phyloP scores from a whole-genome alignment of 1,140 invertebrate genomes.

The Sinonovacula constricta region DNA sequence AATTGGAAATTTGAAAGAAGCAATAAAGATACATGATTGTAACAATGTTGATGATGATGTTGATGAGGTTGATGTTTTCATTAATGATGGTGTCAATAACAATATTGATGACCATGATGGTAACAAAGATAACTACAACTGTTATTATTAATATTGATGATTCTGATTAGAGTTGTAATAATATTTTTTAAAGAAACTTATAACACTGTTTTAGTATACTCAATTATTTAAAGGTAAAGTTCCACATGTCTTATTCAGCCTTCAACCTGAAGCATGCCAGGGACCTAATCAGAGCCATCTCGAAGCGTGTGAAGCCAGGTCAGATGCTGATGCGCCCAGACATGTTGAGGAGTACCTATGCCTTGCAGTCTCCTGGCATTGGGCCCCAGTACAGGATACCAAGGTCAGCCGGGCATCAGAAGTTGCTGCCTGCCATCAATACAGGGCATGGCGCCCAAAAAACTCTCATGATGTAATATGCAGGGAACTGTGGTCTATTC shows the following conservation, averaged over 20 bases:
- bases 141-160: too few relatives aligned
- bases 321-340: slow-evolving; percentile 12
- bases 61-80: too few relatives aligned
- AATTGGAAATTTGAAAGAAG: neutral
- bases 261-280: slow-evolving; percentile 75
- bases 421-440: slow-evolving; percentile 5
- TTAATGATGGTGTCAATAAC: too few relatives aligned
- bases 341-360: slow-evolving; percentile 6
- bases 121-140: too few relatives aligned
- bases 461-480: too few relatives aligned
- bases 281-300: slow-evolving; percentile 75
- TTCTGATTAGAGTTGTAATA: too few relatives aligned
- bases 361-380: neutral
- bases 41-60: neutral
- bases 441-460: neutral
- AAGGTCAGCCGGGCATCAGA: slow-evolving; percentile 1
- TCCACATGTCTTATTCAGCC: slow-evolving; percentile 60
- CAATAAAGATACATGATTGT: neutral
- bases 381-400: neutral
- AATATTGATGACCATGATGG: too few relatives aligned
- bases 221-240: too few relatives aligned
- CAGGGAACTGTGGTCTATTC: too few relatives aligned
- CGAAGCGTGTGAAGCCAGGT: slow-evolving; percentile 71
- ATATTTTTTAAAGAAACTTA: too few relatives aligned
- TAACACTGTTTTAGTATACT: too few relatives aligned